phyloP scores from a whole-genome alignment of 2,113 vertebrate genomes.

The Calyptommatus sinebrachiatus region DNA sequence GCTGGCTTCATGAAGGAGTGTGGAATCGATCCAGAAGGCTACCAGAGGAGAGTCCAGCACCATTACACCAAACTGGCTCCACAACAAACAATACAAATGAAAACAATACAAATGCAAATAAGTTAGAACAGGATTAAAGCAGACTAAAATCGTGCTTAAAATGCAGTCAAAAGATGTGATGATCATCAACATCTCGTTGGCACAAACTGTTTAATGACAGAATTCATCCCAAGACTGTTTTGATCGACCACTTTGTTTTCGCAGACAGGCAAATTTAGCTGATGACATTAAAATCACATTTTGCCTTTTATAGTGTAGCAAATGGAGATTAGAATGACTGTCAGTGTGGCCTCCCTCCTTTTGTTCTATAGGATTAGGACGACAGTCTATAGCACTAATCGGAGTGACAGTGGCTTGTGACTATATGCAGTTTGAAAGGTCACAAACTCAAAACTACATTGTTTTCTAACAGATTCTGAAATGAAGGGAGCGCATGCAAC shows the following conservation, averaged over 20 bases:
- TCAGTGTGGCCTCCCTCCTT: conserved; percentile 48
- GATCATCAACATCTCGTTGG: conserved; percentile 5
- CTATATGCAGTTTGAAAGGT: conserved; percentile 57
- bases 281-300: conserved; percentile 9
- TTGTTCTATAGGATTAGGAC: conserved; percentile 55
- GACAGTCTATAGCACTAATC: conserved; percentile 49
- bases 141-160: too few species aligned
- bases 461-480: conserved; percentile 41
- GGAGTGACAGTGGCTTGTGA: conserved; percentile 60
- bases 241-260: rapidly evolving
- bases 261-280: neutral
- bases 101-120: too few species aligned
- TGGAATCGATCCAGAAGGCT: too few species aligned
- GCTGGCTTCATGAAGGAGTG: too few species aligned
- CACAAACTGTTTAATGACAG: neutral
- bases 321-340: conserved; percentile 41
- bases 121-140: too few species aligned
- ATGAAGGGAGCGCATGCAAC: conserved; percentile 15
- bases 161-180: neutral
- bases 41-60: too few species aligned
- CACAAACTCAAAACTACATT: conserved; percentile 44
- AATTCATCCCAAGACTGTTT: neutral
- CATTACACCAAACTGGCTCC: too few species aligned
- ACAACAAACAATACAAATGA: too few species aligned
- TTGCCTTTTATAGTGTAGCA: conserved; percentile 52